Evolutionary conservation across 2,113 vertebrate genomes (phyloP).

Genomic region (Campylomormyrus numenius): DNA sequence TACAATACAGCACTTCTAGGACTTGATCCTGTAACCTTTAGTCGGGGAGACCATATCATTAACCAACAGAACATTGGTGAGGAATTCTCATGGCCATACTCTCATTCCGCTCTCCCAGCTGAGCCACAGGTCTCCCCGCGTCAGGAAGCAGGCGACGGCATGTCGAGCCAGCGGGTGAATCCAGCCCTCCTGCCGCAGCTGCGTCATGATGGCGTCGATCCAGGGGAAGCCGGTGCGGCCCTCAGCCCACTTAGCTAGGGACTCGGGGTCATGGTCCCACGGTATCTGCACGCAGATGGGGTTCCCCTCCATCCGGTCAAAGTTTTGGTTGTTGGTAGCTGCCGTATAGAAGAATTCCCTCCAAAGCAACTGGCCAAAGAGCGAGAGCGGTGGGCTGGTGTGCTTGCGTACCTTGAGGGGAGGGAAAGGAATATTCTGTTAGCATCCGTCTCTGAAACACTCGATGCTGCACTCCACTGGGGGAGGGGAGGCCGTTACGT

Average conservation of each 20-base stretch:
- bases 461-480: background rate
- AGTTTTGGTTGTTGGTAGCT: conserved; percentile 37
- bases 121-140: conserved; percentile 41
- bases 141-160: conserved; percentile 44
- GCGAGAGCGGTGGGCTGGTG: conserved; percentile 29
- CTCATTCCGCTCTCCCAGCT: conserved; percentile 44
- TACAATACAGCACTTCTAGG: background rate
- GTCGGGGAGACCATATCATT: background rate
- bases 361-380: conserved; percentile 40
- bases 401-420: conserved; percentile 27
- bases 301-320: conserved; percentile 41
- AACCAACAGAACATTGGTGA: background rate
- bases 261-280: conserved; percentile 39
- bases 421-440: background rate
- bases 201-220: conserved; percentile 43
- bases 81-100: conserved; percentile 19
- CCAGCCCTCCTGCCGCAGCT: conserved; percentile 43
- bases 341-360: conserved; percentile 40
- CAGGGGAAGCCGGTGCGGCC: conserved; percentile 38
- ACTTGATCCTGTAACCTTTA: background rate
- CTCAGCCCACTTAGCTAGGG: conserved; percentile 42
- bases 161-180: conserved; percentile 43
- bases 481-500: background rate
- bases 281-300: conserved; percentile 42
- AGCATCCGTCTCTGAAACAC: background rate